Evolutionary conservation across 2,888 invertebrate genomes (phyloP).

Genomic region (Cheilosia pagana): DNA sequence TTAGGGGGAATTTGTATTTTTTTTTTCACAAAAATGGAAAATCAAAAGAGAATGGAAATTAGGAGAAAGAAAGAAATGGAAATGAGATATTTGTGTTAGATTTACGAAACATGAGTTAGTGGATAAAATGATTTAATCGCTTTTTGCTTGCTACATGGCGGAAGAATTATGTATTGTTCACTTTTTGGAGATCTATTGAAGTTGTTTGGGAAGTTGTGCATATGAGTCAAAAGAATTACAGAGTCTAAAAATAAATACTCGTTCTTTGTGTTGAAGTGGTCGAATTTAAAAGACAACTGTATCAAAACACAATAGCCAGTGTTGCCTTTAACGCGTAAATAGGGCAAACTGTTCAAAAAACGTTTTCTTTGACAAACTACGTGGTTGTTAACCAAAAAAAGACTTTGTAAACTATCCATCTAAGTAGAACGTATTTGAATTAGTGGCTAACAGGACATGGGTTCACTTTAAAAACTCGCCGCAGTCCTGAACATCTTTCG

Average conservation of each 20-base stretch:
- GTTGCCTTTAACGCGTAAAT: too few relatives aligned
- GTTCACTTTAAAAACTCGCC: too few relatives aligned
- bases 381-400: too few relatives aligned
- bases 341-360: too few relatives aligned
- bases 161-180: background rate
- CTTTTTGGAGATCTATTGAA: slow-evolving; percentile 65
- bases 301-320: too few relatives aligned
- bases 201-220: background rate
- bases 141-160: slow-evolving; percentile 40
- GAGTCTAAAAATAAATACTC: background rate
- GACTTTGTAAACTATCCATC: too few relatives aligned
- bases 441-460: too few relatives aligned
- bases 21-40: slow-evolving; percentile 20
- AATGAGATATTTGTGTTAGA: slow-evolving; percentile 71
- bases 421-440: too few relatives aligned
- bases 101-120: slow-evolving; percentile 70
- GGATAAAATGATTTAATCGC: slow-evolving; percentile 66
- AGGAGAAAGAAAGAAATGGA: slow-evolving; percentile 64
- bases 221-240: background rate
- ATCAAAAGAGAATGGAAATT: slow-evolving; percentile 72
- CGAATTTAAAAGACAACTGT: too few relatives aligned
- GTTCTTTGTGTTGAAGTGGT: too few relatives aligned
- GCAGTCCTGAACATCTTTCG: too few relatives aligned
- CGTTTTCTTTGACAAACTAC: too few relatives aligned
- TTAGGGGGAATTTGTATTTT: slow-evolving; percentile 14